Conservation (phyloP, 2,113 vertebrate species). For the Acinonyx jubatus region DNA sequence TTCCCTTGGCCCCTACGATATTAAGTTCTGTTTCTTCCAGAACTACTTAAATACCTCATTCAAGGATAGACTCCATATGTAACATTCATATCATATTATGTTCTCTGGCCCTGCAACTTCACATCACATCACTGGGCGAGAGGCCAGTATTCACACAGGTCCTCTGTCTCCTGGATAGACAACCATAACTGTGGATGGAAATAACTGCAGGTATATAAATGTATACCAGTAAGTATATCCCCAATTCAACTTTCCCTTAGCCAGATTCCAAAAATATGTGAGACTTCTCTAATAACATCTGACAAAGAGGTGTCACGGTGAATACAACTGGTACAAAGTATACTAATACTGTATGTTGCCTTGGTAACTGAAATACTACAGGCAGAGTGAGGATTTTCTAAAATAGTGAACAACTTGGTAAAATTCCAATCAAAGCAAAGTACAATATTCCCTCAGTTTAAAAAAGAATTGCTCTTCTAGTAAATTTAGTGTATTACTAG, state of each 20-base stretch:
- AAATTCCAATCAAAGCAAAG: background rate
- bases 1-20: background rate
- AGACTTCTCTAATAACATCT: background rate
- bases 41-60: background rate
- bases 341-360: background rate
- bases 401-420: background rate
- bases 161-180: background rate
- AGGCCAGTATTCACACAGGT: background rate
- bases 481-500: background rate
- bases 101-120: background rate
- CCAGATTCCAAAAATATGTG: background rate
- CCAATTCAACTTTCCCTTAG: background rate
- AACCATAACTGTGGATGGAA: background rate
- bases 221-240: background rate
- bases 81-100: background rate
- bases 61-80: background rate
- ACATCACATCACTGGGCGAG: background rate
- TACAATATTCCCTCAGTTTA: background rate
- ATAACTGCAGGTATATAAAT: background rate
- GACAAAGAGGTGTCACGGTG: background rate
- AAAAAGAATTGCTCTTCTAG: background rate
- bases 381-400: constrained; percentile 11
- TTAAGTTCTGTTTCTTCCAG: background rate
- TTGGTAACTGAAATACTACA: background rate
- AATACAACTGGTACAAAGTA: background rate